Conservation (phyloP, 2,797 vertebrate genomes). For the Petrocephalus schoutedeni region DNA sequence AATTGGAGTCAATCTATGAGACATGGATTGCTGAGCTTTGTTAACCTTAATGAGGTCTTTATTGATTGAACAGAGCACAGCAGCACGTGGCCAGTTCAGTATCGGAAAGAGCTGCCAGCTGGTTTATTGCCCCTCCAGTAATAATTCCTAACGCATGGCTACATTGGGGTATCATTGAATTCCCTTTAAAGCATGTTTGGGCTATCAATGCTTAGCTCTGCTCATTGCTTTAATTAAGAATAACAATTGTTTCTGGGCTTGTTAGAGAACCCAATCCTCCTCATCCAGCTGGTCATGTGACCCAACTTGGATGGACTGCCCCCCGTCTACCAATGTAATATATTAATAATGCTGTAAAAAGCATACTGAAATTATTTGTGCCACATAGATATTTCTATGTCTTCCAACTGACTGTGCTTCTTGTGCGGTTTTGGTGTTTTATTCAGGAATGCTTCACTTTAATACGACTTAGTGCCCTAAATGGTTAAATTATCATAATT, state of each 20-base stretch:
- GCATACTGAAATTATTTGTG: not conserved
- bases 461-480: not conserved
- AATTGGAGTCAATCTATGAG: not conserved
- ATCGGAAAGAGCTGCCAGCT: not conserved
- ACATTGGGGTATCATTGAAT: not conserved
- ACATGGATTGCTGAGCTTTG: not conserved
- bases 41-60: slow-evolving; percentile 17
- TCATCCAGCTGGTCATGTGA: not conserved
- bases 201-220: not conserved
- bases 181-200: not conserved
- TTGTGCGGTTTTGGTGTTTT: not conserved
- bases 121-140: not conserved
- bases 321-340: not conserved
- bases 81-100: not conserved
- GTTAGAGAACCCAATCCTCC: not conserved
- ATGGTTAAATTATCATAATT: not conserved
- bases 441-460: not conserved
- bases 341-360: not conserved
- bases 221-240: not conserved
- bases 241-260: not conserved
- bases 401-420: not conserved
- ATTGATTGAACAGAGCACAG: slow-evolving; percentile 9
- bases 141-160: not conserved
- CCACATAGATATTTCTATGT: not conserved
- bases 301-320: not conserved